Evolutionary conservation across 2,113 vertebrate genomes (phyloP), one percentile per base, ranked within the genome.

Genomic region (Coturnix japonica): DNA sequence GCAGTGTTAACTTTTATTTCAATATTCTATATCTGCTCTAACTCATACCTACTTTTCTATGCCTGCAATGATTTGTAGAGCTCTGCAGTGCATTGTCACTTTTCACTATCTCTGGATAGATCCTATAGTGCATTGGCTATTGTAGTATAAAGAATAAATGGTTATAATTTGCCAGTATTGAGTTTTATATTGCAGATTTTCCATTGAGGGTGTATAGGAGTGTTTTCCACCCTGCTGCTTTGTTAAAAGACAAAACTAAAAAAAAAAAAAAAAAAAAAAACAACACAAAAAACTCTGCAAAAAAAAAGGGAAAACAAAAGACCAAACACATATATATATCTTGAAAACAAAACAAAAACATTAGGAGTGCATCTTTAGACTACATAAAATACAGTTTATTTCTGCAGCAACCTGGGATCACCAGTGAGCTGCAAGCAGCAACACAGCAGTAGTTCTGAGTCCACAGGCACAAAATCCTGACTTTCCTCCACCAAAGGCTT

Each of bases 321-420:
- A 2, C 11, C 35, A 60, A 51, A 15, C 25, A 20, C 39, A 71
- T 44, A 79, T 72, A 79, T 72, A 3, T 71, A 25, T 44, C 53
- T 77, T 54, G 47, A 77, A 92, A 43, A 3, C 9, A 75, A 85
- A 83, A 69, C 11, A 8, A 75, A 83, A 84, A 69, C 8, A 5
- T 16, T 75, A 10, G 26, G 28, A 59, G 25, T 8, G 41, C 13
- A 43, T 37, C 53, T 90, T 93, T 69, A 92, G 37, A 30, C 51
- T 76, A 71, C 49, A 64, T 44, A 46, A 92, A 37, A 7, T 22
- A 30, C 30, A 4, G 11, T 76, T 96, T 81, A 81, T 85, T 93
- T 91, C 88, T 94, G 94, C 57, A 95, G 81, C 64, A 95, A 81
- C 75, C 74, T 79, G 46, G 85, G 78, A 95, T 44, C 39, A 91